These are phyloP conservation scores for Polypterus senegalus DNA, from an alignment of 2,113 vertebrate species.

Conservation along the genomic window DNA sequence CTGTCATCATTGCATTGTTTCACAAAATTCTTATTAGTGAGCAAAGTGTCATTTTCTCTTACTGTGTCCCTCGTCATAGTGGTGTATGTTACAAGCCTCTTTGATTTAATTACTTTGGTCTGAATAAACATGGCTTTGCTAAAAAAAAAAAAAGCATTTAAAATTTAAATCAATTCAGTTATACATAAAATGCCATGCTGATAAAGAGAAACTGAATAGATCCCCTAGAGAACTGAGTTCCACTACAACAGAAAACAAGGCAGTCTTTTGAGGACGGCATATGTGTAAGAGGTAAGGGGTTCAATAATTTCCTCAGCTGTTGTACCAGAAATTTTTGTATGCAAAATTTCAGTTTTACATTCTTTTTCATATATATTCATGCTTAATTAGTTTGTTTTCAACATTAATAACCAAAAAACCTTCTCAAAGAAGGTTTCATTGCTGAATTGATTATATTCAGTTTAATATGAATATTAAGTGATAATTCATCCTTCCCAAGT, in stretches of 20 bases:
- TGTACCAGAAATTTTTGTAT: no score
- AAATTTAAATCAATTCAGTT: slow-evolving; percentile 71
- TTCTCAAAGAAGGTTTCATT: no score
- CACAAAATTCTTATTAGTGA: slow-evolving; percentile 39
- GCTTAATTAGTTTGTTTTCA: no score
- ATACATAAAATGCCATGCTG: slow-evolving; percentile 72
- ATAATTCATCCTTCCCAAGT: no score
- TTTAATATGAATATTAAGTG: no score
- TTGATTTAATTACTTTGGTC: slow-evolving; percentile 72
- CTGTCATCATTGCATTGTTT: slow-evolving; percentile 37
- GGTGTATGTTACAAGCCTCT: slow-evolving; percentile 54
- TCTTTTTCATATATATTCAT: no score
- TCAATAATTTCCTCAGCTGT: slow-evolving; percentile 1
- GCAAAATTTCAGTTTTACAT: no score
- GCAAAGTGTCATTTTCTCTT: slow-evolving; percentile 39
- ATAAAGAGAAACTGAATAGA: slow-evolving; percentile 49
- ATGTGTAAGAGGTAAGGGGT: slow-evolving; percentile 49
- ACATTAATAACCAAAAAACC: no score
- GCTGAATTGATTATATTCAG: no score
- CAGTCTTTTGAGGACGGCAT: slow-evolving; percentile 35
- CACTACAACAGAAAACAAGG: slow-evolving; percentile 49
- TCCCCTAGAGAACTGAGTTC: slow-evolving; percentile 49
- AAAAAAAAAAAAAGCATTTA: slow-evolving; percentile 49
- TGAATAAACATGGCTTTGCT: slow-evolving; percentile 55
- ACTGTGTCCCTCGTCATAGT: slow-evolving; percentile 41